Evolutionary conservation across 1,140 invertebrate genomes (phyloP).

Genomic region (Calephelis virginiensis): DNA sequence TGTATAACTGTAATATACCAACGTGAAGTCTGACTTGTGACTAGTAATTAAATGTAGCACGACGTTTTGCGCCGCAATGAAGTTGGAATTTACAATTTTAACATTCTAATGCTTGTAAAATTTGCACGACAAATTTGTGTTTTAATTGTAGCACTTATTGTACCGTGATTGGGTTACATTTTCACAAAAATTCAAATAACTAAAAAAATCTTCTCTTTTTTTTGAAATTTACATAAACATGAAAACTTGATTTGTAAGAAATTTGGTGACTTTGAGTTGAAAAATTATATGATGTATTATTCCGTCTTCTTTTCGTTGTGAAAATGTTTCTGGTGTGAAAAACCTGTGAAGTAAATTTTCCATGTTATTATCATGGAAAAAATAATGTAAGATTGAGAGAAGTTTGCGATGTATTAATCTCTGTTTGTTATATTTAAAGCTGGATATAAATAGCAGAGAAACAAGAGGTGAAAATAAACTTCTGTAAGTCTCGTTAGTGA

Average conservation of each 20-base stretch:
- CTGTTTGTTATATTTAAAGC: conserved; percentile 1
- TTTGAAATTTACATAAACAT: not conserved
- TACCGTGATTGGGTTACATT: too few species aligned
- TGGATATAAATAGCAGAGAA: conserved; percentile 9
- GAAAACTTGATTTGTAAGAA: not conserved
- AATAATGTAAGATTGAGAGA: too few species aligned
- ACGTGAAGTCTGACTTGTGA: conserved; percentile 21
- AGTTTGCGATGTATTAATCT: not conserved
- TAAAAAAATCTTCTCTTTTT: too few species aligned
- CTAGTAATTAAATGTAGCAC: conserved; percentile 23
- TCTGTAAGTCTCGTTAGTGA: conserved; percentile 14
- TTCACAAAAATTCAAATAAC: too few species aligned
- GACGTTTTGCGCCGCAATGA: not conserved
- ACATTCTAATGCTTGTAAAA: not conserved
- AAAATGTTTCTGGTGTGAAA: too few species aligned
- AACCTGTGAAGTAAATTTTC: too few species aligned
- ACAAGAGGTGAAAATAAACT: conserved; percentile 18
- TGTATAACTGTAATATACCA: conserved; percentile 21
- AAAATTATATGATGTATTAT: too few species aligned
- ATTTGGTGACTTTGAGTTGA: too few species aligned
- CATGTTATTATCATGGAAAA: too few species aligned
- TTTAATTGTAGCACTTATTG: too few species aligned
- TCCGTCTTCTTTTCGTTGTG: too few species aligned
- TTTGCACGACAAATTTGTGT: not conserved
- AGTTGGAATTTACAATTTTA: not conserved